A percentile compares a stretch with the other conserved stretches of the same genome.
Conservation (phyloP, 2,113 vertebrate species). For the Machaerirhynchus nigripectus region DNA sequence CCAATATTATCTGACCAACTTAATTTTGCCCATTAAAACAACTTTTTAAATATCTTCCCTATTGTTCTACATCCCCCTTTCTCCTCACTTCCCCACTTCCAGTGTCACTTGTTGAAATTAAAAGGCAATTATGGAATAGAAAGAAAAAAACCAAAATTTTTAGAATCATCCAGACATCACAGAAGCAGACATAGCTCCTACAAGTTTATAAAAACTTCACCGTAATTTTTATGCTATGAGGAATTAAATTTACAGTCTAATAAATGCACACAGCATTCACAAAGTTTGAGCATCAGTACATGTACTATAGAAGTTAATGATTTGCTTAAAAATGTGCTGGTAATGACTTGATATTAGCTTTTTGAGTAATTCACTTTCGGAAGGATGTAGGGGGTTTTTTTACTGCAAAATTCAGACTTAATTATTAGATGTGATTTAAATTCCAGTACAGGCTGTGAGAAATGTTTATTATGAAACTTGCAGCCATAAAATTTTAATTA, state of each 20-base stretch:
- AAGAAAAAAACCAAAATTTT: not conserved
- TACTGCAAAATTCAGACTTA: not conserved
- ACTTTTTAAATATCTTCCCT: not conserved
- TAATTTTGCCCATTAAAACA: not conserved
- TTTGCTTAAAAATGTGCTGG: not conserved
- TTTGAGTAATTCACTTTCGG: not conserved
- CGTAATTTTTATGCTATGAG: not conserved
- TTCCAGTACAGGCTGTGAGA: not conserved
- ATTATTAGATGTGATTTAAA: not conserved
- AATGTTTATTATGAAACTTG: not conserved
- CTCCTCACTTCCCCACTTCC: not conserved
- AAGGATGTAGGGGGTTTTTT: not conserved
- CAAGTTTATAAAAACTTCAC: not conserved
- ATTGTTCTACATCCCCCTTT: not conserved
- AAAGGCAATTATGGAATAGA: not conserved
- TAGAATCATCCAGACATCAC: not conserved
- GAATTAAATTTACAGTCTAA: not conserved
- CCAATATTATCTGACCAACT: not conserved
- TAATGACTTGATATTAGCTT: not conserved
- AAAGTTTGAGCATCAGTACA: not conserved
- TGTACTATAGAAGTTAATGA: not conserved
- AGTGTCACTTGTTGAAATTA: not conserved
- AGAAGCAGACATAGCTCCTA: not conserved
- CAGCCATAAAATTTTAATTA: not conserved
- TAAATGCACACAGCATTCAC: not conserved